Conservation (phyloP, 1,140 invertebrate species). For the Rhyacophila brunnea region DNA sequence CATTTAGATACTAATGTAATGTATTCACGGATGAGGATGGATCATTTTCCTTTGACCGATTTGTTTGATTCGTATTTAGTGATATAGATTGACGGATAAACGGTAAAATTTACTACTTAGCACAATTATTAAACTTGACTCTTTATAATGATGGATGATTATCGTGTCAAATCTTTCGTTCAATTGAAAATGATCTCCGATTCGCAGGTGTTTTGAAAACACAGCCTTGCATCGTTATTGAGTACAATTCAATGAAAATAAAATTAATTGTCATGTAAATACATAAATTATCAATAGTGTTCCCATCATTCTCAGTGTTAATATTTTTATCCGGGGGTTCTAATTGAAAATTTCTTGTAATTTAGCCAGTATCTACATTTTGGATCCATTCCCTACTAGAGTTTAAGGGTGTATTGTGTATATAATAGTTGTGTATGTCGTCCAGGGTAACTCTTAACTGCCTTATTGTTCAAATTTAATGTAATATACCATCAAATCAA, state of each 20-base stretch:
- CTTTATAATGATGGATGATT: no score
- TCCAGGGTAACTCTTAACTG: conserved; percentile 24
- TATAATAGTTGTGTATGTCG: conserved; percentile 18
- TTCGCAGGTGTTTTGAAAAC: no score
- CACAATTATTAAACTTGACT: no score
- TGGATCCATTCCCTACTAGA: conserved; percentile 30
- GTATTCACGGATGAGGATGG: no score
- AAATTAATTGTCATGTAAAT: background rate
- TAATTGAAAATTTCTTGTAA: conserved; percentile 10
- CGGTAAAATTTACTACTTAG: no score
- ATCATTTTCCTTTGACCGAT: no score
- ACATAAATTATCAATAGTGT: background rate
- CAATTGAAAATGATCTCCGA: no score
- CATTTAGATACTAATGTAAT: conserved; percentile 4
- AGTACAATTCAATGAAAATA: background rate
- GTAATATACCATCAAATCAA: background rate
- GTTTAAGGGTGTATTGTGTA: conserved; percentile 16
- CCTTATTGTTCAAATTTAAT: conserved; percentile 23
- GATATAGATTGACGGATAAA: no score
- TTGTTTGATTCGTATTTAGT: no score
- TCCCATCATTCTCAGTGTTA: background rate
- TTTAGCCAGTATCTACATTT: conserved; percentile 14
- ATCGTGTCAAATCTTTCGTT: no score
- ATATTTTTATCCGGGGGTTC: background rate
- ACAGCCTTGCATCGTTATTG: background rate